Base-by-base conservation (phyloP, 2,888 invertebrate species). In the Acronicta aceris region DNA sequence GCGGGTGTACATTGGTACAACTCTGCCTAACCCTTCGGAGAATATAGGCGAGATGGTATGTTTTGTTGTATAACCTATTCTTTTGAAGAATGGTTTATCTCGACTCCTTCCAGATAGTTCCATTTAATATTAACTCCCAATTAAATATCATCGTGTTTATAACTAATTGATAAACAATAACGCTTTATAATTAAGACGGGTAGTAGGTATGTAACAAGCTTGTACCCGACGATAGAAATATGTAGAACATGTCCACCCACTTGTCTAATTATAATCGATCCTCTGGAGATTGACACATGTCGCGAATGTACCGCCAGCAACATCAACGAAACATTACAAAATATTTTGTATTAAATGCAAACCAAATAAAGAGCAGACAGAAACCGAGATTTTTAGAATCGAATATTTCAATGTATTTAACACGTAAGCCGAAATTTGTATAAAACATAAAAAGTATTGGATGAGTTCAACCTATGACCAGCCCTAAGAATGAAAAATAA, bases 181-280 rank as follows among this genome's bases (percentile, higher is more conserved):
- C 17, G 43, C 5, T 59, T 30, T 64, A 63, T 75, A 66, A 67
- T 69, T 65, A 50, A 63, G 60, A 51, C 46, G 47, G 46, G 40
- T 59, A 52, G 57, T n/a, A n/a, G n/a, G n/a, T 65, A 43, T 46
- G 52, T 60, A 60, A 64, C 57, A 47, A 56, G 46, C 60, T 47
- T 65, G 71, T 77, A 45, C 41, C 25, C 43, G 67, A 53, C 60
- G 69, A 78, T 59, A 77, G 67, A 81, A 79, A 79, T 81, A 81
- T 78, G 74, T 82, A 72, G 76, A 74, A 78, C 78, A 78, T 79
- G 81, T 75, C 76, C 76, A 74, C 74, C 70, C 74, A 75, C 65
- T 73, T 78, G 80, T 85, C 85, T 85, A 85, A 86, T 84, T 85
- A 85, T 88, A 89, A 85, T 83, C 82, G 81, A 84, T 81, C 81